Evolutionary conservation across 2,113 vertebrate genomes (phyloP), one percentile per base, ranked within the genome.

Genomic region (Festucalex cinctus): DNA sequence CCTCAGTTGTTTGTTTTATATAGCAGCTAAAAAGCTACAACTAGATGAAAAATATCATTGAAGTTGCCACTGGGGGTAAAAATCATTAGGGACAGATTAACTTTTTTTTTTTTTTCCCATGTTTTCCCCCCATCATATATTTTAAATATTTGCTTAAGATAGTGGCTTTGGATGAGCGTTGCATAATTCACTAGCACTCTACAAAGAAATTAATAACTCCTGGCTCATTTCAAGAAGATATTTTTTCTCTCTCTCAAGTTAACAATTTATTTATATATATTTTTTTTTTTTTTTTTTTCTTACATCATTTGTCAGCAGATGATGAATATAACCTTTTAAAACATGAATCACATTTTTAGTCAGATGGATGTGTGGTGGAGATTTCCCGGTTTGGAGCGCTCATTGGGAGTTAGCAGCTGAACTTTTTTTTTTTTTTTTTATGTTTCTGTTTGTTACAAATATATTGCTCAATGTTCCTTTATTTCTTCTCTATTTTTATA

Each of bases 271-370:
- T n/a, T n/a, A n/a, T n/a, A n/a, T n/a, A n/a, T n/a, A n/a, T 39
- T n/a, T 22, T 60, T 60, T 60, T 16, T 12, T 26, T 60, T n/a
- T 39, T 36, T 39, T 39, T 16, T 22, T 14, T n/a, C 37, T 65
- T 37, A 64, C 57, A 43, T 48, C n/a, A 61, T 62, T 46, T 48
- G 35, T n/a, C 19, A 70, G 54, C n/a, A n/a, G 20, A 72, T 44
- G 66, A 69, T 35, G 24, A 63, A 60, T 56, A 65, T 80, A 79
- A 83, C 77, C 75, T 59, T 87, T 83, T 79, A 66, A 59, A 79
- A 70, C 65, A 58, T 36, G 39, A 82, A 71, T 74, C 63, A 35
- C 9, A 22, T 1, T 65, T 56, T 35, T 78, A 87, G 67, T 78
- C 70, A 68, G 71, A 63, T 37, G 73, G 74, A 76, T 13, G 66